These are phyloP conservation scores for Oreochromis niloticus DNA, from an alignment of 2,113 vertebrate genomes.

Conservation along the genomic window DNA sequence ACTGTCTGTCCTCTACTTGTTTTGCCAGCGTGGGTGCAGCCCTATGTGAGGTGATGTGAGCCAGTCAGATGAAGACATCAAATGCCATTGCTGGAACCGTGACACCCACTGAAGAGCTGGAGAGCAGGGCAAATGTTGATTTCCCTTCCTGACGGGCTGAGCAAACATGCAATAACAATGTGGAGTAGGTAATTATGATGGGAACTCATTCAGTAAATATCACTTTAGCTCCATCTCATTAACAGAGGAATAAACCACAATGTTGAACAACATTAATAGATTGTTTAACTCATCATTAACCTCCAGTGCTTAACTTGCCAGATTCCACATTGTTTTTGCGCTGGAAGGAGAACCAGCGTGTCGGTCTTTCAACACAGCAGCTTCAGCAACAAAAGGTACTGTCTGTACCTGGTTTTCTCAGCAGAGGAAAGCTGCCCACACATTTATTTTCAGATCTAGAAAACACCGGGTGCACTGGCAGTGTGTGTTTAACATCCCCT, in stretches of 20 bases:
- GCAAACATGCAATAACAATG: conserved; percentile 33
- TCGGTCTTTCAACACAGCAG: neutral
- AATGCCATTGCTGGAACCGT: neutral
- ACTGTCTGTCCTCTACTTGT: neutral
- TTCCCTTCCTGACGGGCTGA: conserved; percentile 10
- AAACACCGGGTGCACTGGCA: neutral
- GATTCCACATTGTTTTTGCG: neutral
- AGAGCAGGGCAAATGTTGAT: conserved; percentile 29
- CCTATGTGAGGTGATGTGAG: neutral
- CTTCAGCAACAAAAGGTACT: neutral
- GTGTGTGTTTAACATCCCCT: neutral
- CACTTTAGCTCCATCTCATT: conserved; percentile 31
- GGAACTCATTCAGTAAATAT: conserved; percentile 34
- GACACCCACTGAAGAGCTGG: conserved; percentile 3
- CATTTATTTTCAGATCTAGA: neutral
- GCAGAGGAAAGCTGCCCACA: neutral
- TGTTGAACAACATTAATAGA: conserved; percentile 16
- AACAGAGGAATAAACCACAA: conserved; percentile 27
- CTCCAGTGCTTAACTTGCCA: neutral
- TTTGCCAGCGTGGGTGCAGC: neutral
- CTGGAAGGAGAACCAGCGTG: neutral
- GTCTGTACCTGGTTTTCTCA: neutral
- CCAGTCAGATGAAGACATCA: neutral
- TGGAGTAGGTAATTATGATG: conserved; percentile 21
- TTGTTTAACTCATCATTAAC: conserved; percentile 21